A percentile compares a stretch with the other conserved stretches of the same genome.
Conservation (phyloP, 2,888 invertebrate species). For the Apotomis betuletana region DNA sequence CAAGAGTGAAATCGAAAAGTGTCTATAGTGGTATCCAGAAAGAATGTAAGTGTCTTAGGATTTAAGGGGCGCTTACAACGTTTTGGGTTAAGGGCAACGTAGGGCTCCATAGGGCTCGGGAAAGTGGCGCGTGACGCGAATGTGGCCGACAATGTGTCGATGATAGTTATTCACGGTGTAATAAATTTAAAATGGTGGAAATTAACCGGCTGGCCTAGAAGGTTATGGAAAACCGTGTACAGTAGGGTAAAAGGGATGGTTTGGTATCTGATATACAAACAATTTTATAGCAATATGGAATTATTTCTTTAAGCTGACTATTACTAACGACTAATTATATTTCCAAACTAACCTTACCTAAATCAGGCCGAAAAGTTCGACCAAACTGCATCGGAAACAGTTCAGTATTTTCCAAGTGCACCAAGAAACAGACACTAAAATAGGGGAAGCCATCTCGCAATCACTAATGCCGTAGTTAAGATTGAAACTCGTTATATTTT, state of each 20-base stretch:
- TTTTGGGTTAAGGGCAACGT: background rate
- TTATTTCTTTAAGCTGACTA: too few relatives aligned
- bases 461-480: too few relatives aligned
- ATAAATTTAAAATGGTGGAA: background rate
- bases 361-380: too few relatives aligned
- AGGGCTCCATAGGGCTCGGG: slow-evolving; percentile 5
- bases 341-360: too few relatives aligned
- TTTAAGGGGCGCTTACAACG: background rate
- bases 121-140: slow-evolving; percentile 23
- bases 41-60: background rate
- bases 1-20: background rate
- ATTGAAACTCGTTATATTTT: too few relatives aligned
- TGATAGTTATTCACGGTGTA: slow-evolving; percentile 11
- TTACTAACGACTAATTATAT: too few relatives aligned
- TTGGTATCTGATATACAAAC: too few relatives aligned
- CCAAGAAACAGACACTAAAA: too few relatives aligned
- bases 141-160: slow-evolving; percentile 10
- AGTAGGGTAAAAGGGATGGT: background rate
- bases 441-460: too few relatives aligned
- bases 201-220: background rate
- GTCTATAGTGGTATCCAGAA: background rate
- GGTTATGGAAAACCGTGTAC: background rate
- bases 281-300: too few relatives aligned
- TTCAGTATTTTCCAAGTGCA: too few relatives aligned
- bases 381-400: too few relatives aligned